These are phyloP conservation scores for Drosophila quadrilineata DNA, from an alignment of 1,140 invertebrate species.

Conservation along the genomic window DNA sequence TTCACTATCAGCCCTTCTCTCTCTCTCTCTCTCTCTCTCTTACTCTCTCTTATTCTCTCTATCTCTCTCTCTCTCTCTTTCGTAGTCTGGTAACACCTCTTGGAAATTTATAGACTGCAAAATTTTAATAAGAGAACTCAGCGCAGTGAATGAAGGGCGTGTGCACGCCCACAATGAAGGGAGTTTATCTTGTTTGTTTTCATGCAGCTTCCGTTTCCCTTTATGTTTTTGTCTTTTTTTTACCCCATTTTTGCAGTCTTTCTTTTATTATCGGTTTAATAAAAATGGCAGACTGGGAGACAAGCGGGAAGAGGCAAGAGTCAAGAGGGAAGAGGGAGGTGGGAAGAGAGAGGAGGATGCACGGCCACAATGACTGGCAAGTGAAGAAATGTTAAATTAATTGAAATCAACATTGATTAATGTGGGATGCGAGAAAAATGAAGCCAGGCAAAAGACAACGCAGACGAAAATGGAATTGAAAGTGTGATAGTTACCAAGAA, in stretches of 20 bases:
- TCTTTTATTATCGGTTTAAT: constrained; percentile 55
- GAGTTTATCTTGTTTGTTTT: not conserved
- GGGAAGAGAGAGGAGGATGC: too few relatives aligned
- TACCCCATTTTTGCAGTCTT: not conserved
- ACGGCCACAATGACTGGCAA: constrained; percentile 53
- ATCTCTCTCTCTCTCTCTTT: not conserved
- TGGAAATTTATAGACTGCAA: constrained; percentile 73
- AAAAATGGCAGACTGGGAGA: constrained; percentile 59
- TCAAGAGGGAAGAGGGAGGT: too few relatives aligned
- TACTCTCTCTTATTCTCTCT: too few relatives aligned
- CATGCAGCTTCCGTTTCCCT: not conserved
- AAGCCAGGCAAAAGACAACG: constrained; percentile 42
- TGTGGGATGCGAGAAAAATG: constrained; percentile 69
- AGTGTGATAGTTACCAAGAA: not conserved
- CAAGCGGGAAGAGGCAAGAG: too few relatives aligned
- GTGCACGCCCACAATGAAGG: constrained; percentile 29
- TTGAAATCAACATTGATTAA: constrained; percentile 79
- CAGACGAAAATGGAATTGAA: not conserved
- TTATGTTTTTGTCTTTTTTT: not conserved
- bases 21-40: too few relatives aligned
- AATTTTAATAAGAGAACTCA: constrained; percentile 67
- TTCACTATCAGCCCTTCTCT: not conserved
- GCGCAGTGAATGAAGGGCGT: constrained; percentile 25
- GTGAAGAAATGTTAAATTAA: constrained; percentile 78
- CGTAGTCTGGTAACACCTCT: constrained; percentile 39